A percentile compares a stretch with the other conserved stretches of the same genome.
phyloP scores from a whole-genome alignment of 2,888 invertebrate species.

The Ariolimax columbianus region DNA sequence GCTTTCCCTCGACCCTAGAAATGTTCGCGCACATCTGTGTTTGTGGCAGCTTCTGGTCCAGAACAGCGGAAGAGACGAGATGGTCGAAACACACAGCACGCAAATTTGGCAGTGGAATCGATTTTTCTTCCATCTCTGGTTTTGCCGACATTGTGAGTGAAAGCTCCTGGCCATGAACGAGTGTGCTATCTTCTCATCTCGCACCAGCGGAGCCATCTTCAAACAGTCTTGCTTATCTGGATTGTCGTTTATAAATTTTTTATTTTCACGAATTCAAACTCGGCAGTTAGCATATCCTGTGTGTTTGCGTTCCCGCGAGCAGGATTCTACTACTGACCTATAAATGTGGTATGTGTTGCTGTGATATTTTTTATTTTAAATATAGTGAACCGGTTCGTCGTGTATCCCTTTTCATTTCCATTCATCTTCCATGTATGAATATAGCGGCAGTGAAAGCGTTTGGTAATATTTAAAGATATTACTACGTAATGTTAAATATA shows the following conservation, averaged over 20 bases:
- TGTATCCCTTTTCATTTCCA: not conserved
- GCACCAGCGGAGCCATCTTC: not conserved
- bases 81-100: not conserved
- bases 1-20: not conserved
- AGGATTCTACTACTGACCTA: not conserved
- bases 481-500: no score
- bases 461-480: no score
- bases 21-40: not conserved
- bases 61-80: not conserved
- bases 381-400: not conserved
- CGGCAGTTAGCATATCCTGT: no score
- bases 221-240: not conserved
- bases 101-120: constrained; percentile 10
- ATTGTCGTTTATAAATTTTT: not conserved
- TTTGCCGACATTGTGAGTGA: not conserved
- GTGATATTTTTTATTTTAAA: no score
- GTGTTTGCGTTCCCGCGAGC: no score
- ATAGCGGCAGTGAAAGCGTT: no score
- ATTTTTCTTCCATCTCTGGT: constrained; percentile 3
- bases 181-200: not conserved
- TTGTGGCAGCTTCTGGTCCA: not conserved
- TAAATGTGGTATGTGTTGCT: not conserved
- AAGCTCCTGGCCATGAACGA: not conserved
- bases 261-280: not conserved
- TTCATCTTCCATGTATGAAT: not conserved